Conservation (phyloP, 1,140 invertebrate species). For the Pinna nobilis region DNA sequence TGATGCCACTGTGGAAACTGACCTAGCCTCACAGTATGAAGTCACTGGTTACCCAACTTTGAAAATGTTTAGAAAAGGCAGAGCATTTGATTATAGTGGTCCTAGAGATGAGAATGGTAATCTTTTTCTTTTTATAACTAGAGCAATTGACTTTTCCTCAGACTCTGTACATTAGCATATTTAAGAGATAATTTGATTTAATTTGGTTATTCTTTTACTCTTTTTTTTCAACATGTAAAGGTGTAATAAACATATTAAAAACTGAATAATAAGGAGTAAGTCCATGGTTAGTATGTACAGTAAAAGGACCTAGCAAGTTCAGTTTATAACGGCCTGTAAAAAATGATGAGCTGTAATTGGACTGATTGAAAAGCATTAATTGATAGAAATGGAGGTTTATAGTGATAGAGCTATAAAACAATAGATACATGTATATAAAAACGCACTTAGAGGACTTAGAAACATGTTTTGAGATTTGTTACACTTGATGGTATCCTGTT, state of each 20-base stretch:
- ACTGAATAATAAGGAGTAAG: no score
- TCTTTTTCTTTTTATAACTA: not conserved
- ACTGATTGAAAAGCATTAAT: no score
- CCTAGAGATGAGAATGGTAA: conserved; percentile 79
- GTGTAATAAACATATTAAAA: not conserved
- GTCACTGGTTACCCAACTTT: conserved; percentile 97
- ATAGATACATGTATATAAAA: no score
- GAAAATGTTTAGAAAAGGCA: conserved; percentile 94
- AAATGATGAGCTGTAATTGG: no score
- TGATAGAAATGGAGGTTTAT: no score
- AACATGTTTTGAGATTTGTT: no score
- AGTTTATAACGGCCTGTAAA: no score
- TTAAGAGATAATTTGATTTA: not conserved
- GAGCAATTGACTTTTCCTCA: not conserved
- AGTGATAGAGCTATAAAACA: no score
- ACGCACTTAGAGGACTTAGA: no score
- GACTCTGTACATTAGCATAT: not conserved
- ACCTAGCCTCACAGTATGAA: conserved; percentile 89
- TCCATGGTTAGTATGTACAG: no score
- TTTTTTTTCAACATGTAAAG: not conserved
- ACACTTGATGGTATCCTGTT: no score
- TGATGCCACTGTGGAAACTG: conserved; percentile 82
- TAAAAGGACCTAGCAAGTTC: no score
- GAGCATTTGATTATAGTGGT: conserved; percentile 94
- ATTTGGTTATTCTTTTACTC: not conserved